Base-by-base conservation (phyloP, 1,140 invertebrate species). In the Macrotrachela quadricornifera region DNA sequence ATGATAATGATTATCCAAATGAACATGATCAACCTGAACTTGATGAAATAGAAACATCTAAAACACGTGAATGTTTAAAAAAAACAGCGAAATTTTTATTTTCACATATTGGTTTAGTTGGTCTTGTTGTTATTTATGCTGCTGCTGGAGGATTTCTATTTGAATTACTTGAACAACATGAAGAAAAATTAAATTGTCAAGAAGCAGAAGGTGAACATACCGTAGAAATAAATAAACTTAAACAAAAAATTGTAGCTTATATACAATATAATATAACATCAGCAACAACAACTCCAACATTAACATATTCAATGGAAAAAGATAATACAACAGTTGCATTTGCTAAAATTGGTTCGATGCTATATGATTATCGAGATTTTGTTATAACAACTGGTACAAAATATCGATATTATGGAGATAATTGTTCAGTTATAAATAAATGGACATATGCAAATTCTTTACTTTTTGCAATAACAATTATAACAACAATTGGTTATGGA, bases 381-480 rank as follows among this genome's bases (percentile, higher is more conserved):
- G 1, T 49, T 50, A 11, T 36, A 50, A 18, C 9, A 30, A n/a
- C 8, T n/a, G 21, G 36, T 4, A 18, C 39, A 14, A 30, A 30
- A 30, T 30, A 30, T 21, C 10, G 53, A n/a, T 54, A 42, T 36
- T 36, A 30, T n/a, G 53, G 53, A 15, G 44, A 49, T 42, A 21
- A 54, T 44, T 54, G 53, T 43, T 18, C 38, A 6, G 45, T n/a
- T n/a, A 41, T 16, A 8, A 40, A 12, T 10, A 41, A 44, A 36
- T 54, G 53, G 53, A 54, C n/a, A 40, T 54, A 49, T 44, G 39
- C 53, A 70, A 86, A 63, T 79, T 82, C 40, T 76, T 80, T 59
- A 77, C 76, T 92, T 0, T 95, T 91, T 68, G 90, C 84, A 0
- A 76, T 94, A 17, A 92, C 88, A 11, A 84, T 91, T 55, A 91